Evolutionary conservation across 2,888 invertebrate species (phyloP), one percentile per base, ranked within the genome.

Genomic region (Leptarthrus brevirostris): DNA sequence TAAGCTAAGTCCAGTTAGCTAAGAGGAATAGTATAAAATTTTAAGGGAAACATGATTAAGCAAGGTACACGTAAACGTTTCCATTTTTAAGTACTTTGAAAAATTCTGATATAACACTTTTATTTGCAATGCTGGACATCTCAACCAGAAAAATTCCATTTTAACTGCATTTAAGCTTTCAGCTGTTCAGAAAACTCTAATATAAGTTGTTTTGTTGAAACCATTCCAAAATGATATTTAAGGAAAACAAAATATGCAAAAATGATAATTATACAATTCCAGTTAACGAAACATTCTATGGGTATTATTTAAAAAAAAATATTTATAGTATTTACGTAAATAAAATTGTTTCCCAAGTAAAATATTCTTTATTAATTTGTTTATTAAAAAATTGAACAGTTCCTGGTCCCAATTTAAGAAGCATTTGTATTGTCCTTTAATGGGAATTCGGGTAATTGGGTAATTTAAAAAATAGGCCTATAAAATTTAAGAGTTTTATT

Each of bases 1-100:
- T 82, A 70, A 81, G 81, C 66, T 81, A 81, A 3, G 80, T 81
- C n/a, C 6, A 74, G 54, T 30, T 22, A 44, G 49, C 16, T 30
- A 14, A 72, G 58, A 34, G 16, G 12, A 16, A 16, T 20, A 16
- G 12, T 20, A 16, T 16, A 2, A 6, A 18, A 49, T 3, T 6
- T 49, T 4, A 20, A 8, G 18, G 20, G 49, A 49, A 49, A 49
- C 47, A 8, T 47, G n/a, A n/a, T n/a, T n/a, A n/a, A n/a, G n/a
- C n/a, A n/a, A n/a, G n/a, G n/a, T n/a, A n/a, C n/a, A n/a, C n/a
- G n/a, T n/a, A n/a, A n/a, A n/a, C n/a, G n/a, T n/a, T n/a, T n/a
- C n/a, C n/a, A n/a, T n/a, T n/a, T 36, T 36, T 36, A 36, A 36
- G 36, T 12, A 36, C 6, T 36, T 36, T 36, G 36, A n/a, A n/a